Evolutionary conservation across 2,888 invertebrate genomes (phyloP).

Genomic region (Rapana venosa): DNA sequence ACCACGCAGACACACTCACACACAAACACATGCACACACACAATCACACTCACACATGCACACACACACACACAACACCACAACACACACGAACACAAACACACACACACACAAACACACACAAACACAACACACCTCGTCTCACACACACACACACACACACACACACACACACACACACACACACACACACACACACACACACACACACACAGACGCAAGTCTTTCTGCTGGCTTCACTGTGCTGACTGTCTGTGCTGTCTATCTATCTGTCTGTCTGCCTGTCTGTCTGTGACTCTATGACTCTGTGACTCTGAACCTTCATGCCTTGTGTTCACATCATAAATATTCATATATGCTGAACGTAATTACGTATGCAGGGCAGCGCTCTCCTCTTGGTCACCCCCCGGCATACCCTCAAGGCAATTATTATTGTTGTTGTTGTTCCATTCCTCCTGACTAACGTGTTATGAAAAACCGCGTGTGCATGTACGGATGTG

Average conservation of each 20-base stretch:
- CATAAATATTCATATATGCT: not conserved
- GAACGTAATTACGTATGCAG: no score
- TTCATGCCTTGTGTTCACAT: not conserved
- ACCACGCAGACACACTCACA: no score
- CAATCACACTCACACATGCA: not conserved
- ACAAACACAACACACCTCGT: not conserved
- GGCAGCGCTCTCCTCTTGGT: not conserved
- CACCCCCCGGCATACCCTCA: no score
- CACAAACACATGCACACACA: not conserved
- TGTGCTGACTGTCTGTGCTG: no score
- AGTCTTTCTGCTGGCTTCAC: not conserved
- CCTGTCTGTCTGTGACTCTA: no score
- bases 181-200: slow-evolving; percentile 7
- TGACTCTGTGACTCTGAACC: no score
- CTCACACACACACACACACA: not conserved
- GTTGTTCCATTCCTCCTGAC: not conserved
- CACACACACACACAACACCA: not conserved
- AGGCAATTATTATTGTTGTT: no score
- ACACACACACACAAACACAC: not conserved
- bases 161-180: not conserved
- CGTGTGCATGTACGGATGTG: not conserved
- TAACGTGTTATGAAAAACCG: not conserved
- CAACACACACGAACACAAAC: not conserved
- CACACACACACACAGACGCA: slow-evolving; percentile 10
- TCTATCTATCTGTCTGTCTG: no score